Evolutionary conservation across 2,113 vertebrate species (phyloP).

Genomic region (Nothoprocta perdicaria): DNA sequence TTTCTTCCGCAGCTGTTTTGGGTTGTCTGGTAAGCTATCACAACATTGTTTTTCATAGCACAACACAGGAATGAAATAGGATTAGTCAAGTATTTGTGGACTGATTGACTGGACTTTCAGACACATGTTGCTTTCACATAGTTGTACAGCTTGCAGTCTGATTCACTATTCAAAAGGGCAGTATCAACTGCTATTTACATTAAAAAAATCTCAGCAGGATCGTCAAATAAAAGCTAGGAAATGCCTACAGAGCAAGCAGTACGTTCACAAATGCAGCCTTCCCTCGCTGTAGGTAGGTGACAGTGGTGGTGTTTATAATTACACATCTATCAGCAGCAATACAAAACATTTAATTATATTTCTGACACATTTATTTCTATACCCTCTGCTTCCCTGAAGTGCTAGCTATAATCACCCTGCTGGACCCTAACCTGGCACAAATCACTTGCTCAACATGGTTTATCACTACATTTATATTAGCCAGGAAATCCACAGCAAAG

Average conservation of each 20-base stretch:
- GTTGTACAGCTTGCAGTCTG: neutral
- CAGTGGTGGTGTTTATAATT: neutral
- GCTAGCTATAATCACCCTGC: slow-evolving; percentile 11
- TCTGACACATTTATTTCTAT: slow-evolving; percentile 43
- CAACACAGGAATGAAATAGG: neutral
- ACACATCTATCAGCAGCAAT: neutral
- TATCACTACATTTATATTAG: neutral
- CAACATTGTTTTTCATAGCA: neutral
- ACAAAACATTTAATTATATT: slow-evolving; percentile 43
- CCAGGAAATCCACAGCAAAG: neutral
- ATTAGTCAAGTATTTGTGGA: neutral
- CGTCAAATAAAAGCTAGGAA: neutral
- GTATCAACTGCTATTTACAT: neutral
- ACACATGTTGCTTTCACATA: neutral
- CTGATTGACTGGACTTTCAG: neutral
- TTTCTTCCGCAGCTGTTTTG: neutral
- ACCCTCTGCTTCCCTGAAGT: slow-evolving; percentile 9
- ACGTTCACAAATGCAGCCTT: neutral
- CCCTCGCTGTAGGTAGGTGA: neutral
- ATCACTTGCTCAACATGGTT: neutral
- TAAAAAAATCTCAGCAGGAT: neutral
- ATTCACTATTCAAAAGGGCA: neutral
- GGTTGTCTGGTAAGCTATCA: neutral
- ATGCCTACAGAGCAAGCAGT: neutral
- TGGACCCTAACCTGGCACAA: slow-evolving; percentile 12